Evolutionary conservation across 1,140 invertebrate species (phyloP).

Genomic region (Dendroctonus ponderosae): DNA sequence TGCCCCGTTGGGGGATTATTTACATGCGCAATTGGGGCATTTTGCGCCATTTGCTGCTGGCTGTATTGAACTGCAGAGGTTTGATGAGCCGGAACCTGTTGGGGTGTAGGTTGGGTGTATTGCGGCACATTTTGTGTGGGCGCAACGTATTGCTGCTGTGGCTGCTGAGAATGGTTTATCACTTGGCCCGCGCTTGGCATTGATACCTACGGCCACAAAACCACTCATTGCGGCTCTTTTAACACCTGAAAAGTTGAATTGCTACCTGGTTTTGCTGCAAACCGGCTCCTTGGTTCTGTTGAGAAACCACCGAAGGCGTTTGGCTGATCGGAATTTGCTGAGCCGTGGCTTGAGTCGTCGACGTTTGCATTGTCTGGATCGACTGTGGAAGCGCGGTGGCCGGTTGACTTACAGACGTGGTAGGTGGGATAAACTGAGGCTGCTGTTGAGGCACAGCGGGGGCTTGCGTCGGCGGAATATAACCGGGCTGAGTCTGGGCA

Average conservation of each 20-base stretch:
- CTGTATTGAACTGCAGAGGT: slow-evolving; percentile 1
- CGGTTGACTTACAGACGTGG: neutral
- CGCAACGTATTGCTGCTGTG: slow-evolving; percentile 13
- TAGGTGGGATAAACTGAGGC: slow-evolving; percentile 17
- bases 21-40: slow-evolving; percentile 2
- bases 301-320: no score
- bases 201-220: no score
- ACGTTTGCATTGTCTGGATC: neutral
- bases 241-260: neutral
- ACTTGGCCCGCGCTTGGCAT: no score
- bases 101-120: slow-evolving; percentile 7
- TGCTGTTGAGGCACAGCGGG: slow-evolving; percentile 17
- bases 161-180: neutral
- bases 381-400: neutral
- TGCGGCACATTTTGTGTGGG: slow-evolving; percentile 10
- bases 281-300: no score
- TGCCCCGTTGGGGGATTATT: slow-evolving; percentile 1
- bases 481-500: slow-evolving; percentile 16
- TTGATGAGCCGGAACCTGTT: slow-evolving; percentile 7
- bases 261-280: no score
- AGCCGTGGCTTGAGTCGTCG: neutral
- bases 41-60: slow-evolving; percentile 11
- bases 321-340: neutral
- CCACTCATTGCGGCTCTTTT: neutral
- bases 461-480: slow-evolving; percentile 6